These are phyloP conservation scores for Pristionchus mayeri DNA, from an alignment of 2,888 invertebrate genomes.

Conservation along the genomic window DNA sequence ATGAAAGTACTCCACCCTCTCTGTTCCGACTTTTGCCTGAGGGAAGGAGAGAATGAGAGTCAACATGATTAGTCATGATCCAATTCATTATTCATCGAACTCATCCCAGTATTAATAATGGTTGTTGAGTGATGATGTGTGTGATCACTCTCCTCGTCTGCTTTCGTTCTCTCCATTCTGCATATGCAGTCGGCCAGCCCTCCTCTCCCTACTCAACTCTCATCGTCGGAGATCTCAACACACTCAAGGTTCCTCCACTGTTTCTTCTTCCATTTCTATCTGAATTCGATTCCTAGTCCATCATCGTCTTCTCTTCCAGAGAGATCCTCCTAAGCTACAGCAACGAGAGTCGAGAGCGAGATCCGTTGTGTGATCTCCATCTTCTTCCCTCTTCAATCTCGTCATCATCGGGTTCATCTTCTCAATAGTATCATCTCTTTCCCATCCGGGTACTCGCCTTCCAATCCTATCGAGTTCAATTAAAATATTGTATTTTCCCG, in stretches of 20 bases:
- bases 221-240: constrained; percentile 40
- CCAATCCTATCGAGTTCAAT: constrained; percentile 8
- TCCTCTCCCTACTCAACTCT: constrained; percentile 50
- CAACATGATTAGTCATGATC: background rate
- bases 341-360: constrained; percentile 3
- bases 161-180: constrained; percentile 49
- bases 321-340: background rate
- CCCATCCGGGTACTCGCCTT: background rate
- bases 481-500: too few relatives aligned
- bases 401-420: background rate
- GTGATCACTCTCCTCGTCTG: constrained; percentile 43
- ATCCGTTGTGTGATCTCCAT: background rate
- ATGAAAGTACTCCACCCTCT: background rate
- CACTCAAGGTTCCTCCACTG: background rate
- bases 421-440: background rate
- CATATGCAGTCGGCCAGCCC: constrained; percentile 35
- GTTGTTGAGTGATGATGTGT: constrained; percentile 43
- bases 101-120: too few relatives aligned
- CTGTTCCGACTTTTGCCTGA: too few relatives aligned
- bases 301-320: background rate
- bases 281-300: too few relatives aligned
- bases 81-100: too few relatives aligned
- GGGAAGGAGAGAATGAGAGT: too few relatives aligned
- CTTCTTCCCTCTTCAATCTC: background rate
- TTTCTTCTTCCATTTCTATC: background rate